Base-by-base conservation (phyloP, 2,113 vertebrate genomes). In the Boulengerochromis microlepis region DNA sequence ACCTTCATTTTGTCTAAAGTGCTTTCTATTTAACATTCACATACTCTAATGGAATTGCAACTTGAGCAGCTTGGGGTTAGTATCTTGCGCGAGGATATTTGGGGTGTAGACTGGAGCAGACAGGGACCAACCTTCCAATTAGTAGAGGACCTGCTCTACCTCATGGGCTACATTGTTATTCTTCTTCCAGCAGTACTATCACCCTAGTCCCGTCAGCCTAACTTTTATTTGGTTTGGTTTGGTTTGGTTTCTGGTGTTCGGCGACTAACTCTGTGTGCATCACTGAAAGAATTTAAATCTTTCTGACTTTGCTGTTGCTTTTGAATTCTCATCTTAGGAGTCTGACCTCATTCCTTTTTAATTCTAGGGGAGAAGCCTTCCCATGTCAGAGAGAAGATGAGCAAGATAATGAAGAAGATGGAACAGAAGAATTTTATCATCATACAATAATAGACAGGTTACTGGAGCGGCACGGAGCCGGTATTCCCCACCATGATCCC, bases 401-500 rank as follows among this genome's bases (percentile, higher is more conserved):
- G 9, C 57, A 82, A 16, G 53, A 81, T 29, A 47, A 88, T 18
- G 86, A 86, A 4, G 45, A 89, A n/a, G 84, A 90, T n/a, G 69
- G 15, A 24, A 82, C 29, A 81, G 40, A 91, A 86, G 61, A 87
- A 88, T 74, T 18, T 69, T 35, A 83, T 15, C 83, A 90, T 18
- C 10, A 15, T 1, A 88, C 92, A 6, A 11, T 84, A 19, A 84
- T 96, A n/a, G 94, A 93, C 78, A 91, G 90, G 5, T 95, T 99
- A 84, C 86, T 98, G 92, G 91, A 97, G 82, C 94, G 83, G 80
- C 95, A 96, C 4, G 93, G 89, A 31, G 90, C 56, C 33, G 81
- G 83, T 8, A 90, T 97, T 5, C 96, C 95, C 1, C 96, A 97
- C 84, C 98, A 98, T 4, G 96, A 96, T 83, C 97, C 97, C 86